Conservation (phyloP, 2,888 invertebrate genomes). For the Apodemia mormo region DNA sequence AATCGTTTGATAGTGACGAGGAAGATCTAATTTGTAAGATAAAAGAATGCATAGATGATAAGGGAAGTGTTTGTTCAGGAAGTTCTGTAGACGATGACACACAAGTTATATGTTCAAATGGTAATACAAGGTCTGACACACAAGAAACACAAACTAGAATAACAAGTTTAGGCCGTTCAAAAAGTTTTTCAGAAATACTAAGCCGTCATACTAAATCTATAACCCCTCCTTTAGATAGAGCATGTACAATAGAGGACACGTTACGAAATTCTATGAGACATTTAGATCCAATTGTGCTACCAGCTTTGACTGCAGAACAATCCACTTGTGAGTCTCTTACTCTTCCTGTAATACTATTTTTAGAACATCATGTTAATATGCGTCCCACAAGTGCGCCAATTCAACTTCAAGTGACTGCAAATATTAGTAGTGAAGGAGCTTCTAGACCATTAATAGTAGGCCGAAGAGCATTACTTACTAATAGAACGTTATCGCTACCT, state of each 20-base stretch:
- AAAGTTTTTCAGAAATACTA: slow-evolving; percentile 67
- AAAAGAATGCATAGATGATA: slow-evolving; percentile 61
- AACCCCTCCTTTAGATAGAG: slow-evolving; percentile 56
- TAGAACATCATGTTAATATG: slow-evolving; percentile 73
- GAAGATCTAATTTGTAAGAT: slow-evolving; percentile 75
- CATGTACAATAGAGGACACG: slow-evolving; percentile 58
- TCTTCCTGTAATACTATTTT: slow-evolving; percentile 71
- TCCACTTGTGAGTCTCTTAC: slow-evolving; percentile 63
- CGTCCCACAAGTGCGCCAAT: slow-evolving; percentile 74
- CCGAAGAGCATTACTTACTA: slow-evolving; percentile 69
- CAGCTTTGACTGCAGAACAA: slow-evolving; percentile 60
- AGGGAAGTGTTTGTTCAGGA: slow-evolving; percentile 52
- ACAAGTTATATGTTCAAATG: slow-evolving; percentile 56
- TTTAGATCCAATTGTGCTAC: slow-evolving; percentile 70
- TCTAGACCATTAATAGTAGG: slow-evolving; percentile 72
- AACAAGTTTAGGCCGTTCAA: slow-evolving; percentile 58
- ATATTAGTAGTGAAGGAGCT: slow-evolving; percentile 65
- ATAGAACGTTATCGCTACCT: slow-evolving; percentile 66
- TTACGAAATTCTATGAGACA: slow-evolving; percentile 72
- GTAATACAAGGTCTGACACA: neutral
- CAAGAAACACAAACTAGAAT: slow-evolving; percentile 45
- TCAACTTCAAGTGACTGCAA: slow-evolving; percentile 73
- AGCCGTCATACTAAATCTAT: slow-evolving; percentile 50
- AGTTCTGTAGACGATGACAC: slow-evolving; percentile 67
- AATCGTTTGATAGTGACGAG: slow-evolving; percentile 66